These are phyloP conservation scores for Drosophila chauvacae DNA, from an alignment of 1,140 invertebrate genomes.

Conservation along the genomic window DNA sequence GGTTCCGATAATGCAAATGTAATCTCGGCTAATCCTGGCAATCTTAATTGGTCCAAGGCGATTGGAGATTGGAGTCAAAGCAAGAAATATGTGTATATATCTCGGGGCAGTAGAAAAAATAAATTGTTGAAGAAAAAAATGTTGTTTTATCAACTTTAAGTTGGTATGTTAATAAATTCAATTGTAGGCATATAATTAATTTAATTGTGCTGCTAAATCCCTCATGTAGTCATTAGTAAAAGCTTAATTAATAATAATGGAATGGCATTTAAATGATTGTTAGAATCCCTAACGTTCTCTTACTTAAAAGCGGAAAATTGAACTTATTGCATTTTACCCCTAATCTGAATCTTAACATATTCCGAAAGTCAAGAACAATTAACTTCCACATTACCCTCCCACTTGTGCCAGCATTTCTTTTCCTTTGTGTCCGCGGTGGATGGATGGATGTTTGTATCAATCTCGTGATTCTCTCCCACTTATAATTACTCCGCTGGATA, in stretches of 20 bases:
- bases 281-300: not conserved
- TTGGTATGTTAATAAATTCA: too few relatives aligned
- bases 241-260: constrained; percentile 2
- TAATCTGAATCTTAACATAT: constrained; percentile 35
- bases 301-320: too few relatives aligned
- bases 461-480: constrained; percentile 34
- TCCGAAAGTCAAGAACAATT: constrained; percentile 38
- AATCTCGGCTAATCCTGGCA: constrained; percentile 43
- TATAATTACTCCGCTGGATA: constrained; percentile 37
- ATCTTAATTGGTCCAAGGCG: constrained; percentile 45
- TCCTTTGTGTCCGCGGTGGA: constrained; percentile 2
- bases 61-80: not conserved
- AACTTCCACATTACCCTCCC: constrained; percentile 35
- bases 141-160: not conserved
- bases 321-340: not conserved
- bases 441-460: constrained; percentile 22
- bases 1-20: constrained; percentile 43
- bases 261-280: constrained; percentile 1
- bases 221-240: not conserved
- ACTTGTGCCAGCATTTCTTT: constrained; percentile 22
- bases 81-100: not conserved
- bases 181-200: not conserved
- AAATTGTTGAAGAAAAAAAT: not conserved
- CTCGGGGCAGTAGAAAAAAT: constrained; percentile 18
- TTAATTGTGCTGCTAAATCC: not conserved